These are phyloP conservation scores for Lepidocyrtinus sp. DNA, from an alignment of 2,888 invertebrate genomes.

Conservation along the genomic window DNA sequence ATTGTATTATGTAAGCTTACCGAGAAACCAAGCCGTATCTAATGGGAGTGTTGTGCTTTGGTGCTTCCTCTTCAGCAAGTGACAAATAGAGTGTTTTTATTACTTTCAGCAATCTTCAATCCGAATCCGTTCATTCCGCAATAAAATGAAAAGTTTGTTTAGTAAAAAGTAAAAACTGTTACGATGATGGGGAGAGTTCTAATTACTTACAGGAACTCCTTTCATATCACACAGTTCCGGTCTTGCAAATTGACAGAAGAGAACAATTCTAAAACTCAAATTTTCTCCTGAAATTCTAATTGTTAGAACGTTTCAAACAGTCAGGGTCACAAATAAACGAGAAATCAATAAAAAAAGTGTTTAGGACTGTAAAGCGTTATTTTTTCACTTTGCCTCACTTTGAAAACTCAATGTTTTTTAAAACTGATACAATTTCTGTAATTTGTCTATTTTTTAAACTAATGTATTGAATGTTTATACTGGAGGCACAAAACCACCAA, in stretches of 20 bases:
- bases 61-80: slow-evolving; percentile 10
- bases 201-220: too few relatives aligned
- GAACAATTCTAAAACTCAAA: too few relatives aligned
- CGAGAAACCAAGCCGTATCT: slow-evolving; percentile 50
- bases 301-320: too few relatives aligned
- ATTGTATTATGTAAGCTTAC: slow-evolving; percentile 37
- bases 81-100: slow-evolving; percentile 6
- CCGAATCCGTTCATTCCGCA: slow-evolving; percentile 8
- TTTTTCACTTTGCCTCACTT: background rate
- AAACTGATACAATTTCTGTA: too few relatives aligned
- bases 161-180: too few relatives aligned
- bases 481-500: background rate
- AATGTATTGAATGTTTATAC: too few relatives aligned
- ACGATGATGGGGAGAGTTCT: too few relatives aligned
- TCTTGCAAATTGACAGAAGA: background rate
- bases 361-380: background rate
- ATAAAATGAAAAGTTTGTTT: slow-evolving; percentile 4
- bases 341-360: too few relatives aligned
- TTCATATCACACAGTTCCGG: slow-evolving; percentile 9
- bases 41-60: slow-evolving; percentile 18
- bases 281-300: too few relatives aligned
- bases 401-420: background rate
- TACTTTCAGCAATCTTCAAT: slow-evolving; percentile 1
- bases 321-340: too few relatives aligned
- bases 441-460: too few relatives aligned